A percentile compares a stretch with the other conserved stretches of the same genome.
These are phyloP conservation scores for Solenopsis fugax DNA, from an alignment of 1,140 invertebrate genomes.

Conservation along the genomic window DNA sequence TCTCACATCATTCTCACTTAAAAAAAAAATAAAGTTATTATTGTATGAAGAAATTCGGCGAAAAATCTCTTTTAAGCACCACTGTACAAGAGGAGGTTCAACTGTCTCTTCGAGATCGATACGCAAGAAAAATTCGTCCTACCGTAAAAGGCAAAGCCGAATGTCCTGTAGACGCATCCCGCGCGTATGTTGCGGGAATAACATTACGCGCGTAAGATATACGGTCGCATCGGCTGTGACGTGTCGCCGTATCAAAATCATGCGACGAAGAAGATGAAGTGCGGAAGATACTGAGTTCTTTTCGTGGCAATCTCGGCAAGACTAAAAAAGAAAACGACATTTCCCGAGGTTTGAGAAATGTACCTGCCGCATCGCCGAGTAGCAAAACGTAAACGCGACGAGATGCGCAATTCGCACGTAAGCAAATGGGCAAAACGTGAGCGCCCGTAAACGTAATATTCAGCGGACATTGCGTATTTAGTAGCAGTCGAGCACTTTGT, in stretches of 20 bases:
- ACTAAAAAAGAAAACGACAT: background rate
- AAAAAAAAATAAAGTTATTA: background rate
- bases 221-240: background rate
- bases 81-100: background rate
- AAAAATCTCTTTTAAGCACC: slow-evolving; percentile 1
- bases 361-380: background rate
- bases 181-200: background rate
- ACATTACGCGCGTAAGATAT: background rate
- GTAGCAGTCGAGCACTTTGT: background rate
- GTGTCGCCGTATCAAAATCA: slow-evolving; percentile 19
- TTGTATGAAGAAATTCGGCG: background rate
- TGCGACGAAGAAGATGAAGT: background rate
- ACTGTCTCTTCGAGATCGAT: background rate
- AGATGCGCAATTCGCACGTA: background rate
- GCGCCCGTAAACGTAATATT: background rate
- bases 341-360: background rate
- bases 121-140: slow-evolving; percentile 51
- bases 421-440: background rate
- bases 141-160: slow-evolving; percentile 57
- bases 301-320: background rate
- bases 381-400: background rate
- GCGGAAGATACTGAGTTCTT: background rate
- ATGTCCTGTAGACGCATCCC: background rate
- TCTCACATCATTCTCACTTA: background rate
- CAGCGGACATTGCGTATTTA: background rate